Conservation (phyloP, 2,888 invertebrate species). For the Lasioglossum oenotherae region DNA sequence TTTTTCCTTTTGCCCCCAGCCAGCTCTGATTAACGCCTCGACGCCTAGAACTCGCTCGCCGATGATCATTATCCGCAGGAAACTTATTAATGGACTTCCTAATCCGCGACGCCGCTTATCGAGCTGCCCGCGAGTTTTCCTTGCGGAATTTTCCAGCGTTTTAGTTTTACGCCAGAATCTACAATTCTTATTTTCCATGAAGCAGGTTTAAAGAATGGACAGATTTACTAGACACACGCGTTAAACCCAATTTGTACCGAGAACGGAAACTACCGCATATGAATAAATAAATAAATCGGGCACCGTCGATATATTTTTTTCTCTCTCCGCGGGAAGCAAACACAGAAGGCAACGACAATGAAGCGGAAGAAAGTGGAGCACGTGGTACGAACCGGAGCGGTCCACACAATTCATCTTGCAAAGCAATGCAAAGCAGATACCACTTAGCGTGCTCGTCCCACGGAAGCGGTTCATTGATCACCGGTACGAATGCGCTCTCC, state of each 20-base stretch:
- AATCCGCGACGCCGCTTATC: not conserved
- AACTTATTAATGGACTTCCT: conserved; percentile 2
- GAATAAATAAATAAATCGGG: conserved; percentile 30
- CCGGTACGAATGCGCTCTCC: conserved; percentile 24
- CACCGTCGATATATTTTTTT: conserved; percentile 3
- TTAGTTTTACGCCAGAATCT: too few relatives aligned
- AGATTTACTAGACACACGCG: too few relatives aligned
- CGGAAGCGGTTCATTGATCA: conserved; percentile 60
- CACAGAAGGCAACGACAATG: conserved; percentile 37
- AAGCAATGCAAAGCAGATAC: conserved; percentile 55
- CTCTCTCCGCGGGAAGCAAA: conserved; percentile 28
- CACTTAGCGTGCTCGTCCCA: conserved; percentile 62
- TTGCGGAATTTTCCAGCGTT: too few relatives aligned
- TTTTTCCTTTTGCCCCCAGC: not conserved
- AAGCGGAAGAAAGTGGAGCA: conserved; percentile 55
- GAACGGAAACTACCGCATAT: not conserved
- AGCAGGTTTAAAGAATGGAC: too few relatives aligned
- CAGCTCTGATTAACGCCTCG: conserved; percentile 6
- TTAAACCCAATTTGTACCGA: not conserved
- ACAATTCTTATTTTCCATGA: too few relatives aligned
- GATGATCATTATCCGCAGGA: conserved; percentile 4
- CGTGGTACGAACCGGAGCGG: conserved; percentile 24
- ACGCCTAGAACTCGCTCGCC: not conserved
- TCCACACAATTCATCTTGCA: conserved; percentile 54
- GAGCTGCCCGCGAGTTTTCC: not conserved